A percentile compares a stretch with the other conserved stretches of the same genome.
phyloP scores from a whole-genome alignment of 2,797 vertebrate genomes.

The Scyliorhinus canicula region DNA sequence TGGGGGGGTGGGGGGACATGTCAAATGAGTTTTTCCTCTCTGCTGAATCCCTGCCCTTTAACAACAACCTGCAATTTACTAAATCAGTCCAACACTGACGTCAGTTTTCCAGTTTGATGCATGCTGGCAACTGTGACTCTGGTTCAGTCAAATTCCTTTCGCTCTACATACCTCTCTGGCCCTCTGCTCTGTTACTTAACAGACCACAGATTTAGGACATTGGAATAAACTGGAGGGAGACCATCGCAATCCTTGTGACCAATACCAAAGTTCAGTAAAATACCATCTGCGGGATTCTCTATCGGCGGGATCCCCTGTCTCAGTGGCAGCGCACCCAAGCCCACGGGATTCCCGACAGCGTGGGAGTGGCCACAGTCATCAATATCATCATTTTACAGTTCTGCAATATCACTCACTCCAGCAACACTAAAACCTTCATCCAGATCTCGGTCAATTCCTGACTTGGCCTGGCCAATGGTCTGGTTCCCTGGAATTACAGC shows the following conservation, averaged over 20 bases:
- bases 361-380: no score
- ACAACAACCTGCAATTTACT: not conserved
- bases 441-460: no score
- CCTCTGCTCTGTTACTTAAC: not conserved
- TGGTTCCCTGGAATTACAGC: no score
- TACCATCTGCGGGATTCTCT: no score
- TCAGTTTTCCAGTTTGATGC: not conserved
- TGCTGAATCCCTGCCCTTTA: not conserved
- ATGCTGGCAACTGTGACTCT: not conserved
- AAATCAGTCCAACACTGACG: not conserved
- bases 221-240: not conserved
- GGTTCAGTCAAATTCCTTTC: constrained; percentile 4
- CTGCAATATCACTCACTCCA: no score
- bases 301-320: no score
- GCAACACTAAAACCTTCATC: no score
- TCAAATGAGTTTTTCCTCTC: not conserved
- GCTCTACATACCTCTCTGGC: not conserved
- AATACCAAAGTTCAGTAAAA: not conserved
- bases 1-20: no score
- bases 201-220: not conserved
- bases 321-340: no score
- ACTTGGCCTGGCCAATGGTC: no score
- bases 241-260: not conserved
- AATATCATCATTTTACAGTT: no score
- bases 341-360: no score